phyloP scores from a whole-genome alignment of 2,113 vertebrate genomes.

The Morphnarchus princeps region DNA sequence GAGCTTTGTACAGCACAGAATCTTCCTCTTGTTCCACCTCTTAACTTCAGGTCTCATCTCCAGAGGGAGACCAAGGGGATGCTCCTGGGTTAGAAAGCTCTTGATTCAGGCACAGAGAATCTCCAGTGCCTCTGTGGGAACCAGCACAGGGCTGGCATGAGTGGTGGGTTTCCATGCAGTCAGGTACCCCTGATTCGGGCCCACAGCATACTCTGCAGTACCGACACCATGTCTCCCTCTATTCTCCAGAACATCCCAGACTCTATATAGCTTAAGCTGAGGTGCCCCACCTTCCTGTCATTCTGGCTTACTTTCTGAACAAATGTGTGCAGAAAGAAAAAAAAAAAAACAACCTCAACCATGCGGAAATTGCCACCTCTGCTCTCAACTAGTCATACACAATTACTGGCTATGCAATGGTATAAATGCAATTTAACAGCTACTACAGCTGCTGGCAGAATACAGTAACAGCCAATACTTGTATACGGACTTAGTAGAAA shows the following conservation, averaged over 20 bases:
- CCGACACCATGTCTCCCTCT: not conserved
- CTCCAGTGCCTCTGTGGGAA: not conserved
- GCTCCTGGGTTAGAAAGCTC: not conserved
- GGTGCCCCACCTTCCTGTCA: not conserved
- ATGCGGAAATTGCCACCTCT: not conserved
- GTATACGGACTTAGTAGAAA: not conserved
- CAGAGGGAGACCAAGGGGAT: not conserved
- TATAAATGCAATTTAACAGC: not conserved
- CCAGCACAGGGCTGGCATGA: not conserved
- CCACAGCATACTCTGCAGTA: rapidly evolving
- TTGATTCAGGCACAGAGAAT: not conserved
- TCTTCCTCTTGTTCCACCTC: not conserved
- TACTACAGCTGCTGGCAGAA: not conserved
- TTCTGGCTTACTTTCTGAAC: not conserved
- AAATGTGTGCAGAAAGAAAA: not conserved
- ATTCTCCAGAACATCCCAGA: not conserved
- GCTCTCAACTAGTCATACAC: not conserved
- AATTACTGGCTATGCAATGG: not conserved
- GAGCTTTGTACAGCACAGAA: not conserved
- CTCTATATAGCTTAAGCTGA: not conserved
- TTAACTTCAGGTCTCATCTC: not conserved
- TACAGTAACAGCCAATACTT: not conserved
- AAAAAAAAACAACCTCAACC: not conserved
- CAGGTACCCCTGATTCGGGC: not conserved
- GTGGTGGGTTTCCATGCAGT: not conserved